Evolutionary conservation across 2,797 vertebrate species (phyloP).

Genomic region (Mallotus villosus): DNA sequence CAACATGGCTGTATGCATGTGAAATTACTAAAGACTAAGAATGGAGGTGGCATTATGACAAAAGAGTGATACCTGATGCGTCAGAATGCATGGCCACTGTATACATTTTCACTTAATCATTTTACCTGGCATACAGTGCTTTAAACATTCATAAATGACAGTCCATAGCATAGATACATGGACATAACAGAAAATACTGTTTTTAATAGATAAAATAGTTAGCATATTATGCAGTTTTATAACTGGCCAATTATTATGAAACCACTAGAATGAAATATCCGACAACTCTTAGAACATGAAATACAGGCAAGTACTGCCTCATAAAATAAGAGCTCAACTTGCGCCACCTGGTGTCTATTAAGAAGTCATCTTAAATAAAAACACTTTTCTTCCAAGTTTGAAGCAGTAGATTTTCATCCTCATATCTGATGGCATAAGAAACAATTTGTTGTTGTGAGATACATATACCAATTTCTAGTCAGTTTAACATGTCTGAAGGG

Average conservation of each 20-base stretch:
- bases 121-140: no score
- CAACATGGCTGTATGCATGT: slow-evolving; percentile 23
- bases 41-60: not conserved
- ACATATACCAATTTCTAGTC: not conserved
- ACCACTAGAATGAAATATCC: no score
- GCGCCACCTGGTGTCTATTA: slow-evolving; percentile 26
- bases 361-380: not conserved
- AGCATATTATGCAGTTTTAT: no score
- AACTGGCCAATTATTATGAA: no score
- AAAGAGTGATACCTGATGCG: not conserved
- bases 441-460: not conserved
- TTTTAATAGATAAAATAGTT: no score
- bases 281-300: no score
- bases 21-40: slow-evolving; percentile 15
- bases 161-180: no score
- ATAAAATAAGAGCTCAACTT: not conserved
- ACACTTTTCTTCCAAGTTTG: not conserved
- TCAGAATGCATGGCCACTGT: no score
- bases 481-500: not conserved
- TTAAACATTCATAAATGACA: no score
- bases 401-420: not conserved
- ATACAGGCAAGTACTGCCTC: not conserved
- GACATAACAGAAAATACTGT: no score
- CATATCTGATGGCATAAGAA: not conserved
- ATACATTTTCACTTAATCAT: no score